Conservation (phyloP, 2,113 vertebrate species). For the Dunckerocampus dactyliophorus region DNA sequence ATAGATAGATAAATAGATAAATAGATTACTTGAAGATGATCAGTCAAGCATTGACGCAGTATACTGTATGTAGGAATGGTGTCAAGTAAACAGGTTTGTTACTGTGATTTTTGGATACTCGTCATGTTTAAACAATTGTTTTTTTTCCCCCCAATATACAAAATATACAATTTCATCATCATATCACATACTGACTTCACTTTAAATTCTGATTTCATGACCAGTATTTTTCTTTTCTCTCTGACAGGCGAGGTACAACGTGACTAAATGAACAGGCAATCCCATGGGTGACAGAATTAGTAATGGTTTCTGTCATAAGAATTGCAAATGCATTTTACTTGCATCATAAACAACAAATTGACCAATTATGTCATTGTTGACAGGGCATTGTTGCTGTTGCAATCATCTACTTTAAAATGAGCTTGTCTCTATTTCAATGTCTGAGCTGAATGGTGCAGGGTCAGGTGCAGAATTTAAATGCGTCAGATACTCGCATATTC, state of each 20-base stretch:
- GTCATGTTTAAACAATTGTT: neutral
- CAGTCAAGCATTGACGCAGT: no score
- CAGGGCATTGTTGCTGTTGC: constrained; percentile 28
- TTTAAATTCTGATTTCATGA: constrained; percentile 21
- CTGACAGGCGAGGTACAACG: constrained; percentile 8
- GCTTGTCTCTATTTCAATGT: constrained; percentile 30
- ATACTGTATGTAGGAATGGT: no score
- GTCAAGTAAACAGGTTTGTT: no score
- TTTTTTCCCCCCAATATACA: constrained; percentile 1
- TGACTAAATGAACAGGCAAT: neutral
- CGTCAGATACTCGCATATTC: constrained; percentile 28
- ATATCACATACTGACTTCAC: neutral
- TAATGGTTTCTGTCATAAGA: constrained; percentile 45
- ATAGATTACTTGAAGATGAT: no score
- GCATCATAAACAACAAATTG: constrained; percentile 47
- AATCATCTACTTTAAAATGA: constrained; percentile 44
- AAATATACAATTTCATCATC: neutral
- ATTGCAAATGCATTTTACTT: constrained; percentile 48
- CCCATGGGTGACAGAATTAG: constrained; percentile 17
- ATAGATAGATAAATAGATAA: no score
- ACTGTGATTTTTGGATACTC: no score
- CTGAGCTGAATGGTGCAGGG: constrained; percentile 15
- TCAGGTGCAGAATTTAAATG: constrained; percentile 27
- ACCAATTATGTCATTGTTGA: constrained; percentile 52
- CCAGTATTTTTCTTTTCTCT: constrained; percentile 2